Evolutionary conservation across 1,140 invertebrate genomes (phyloP), one percentile per base, ranked within the genome.

Genomic region (Drosophila lini): DNA sequence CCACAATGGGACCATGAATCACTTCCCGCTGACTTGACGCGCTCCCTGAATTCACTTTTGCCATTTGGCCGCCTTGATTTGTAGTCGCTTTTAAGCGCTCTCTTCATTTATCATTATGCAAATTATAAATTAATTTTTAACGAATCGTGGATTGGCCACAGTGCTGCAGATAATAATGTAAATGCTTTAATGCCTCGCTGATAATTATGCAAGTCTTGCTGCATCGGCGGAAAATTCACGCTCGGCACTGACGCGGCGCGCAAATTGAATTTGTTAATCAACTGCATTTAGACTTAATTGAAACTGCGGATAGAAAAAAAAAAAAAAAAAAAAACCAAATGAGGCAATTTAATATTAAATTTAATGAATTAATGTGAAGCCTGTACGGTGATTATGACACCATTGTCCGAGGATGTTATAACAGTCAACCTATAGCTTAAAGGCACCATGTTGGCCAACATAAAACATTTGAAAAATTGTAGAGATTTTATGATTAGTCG

Each of bases 231-330:
- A 65, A 78, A 70, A 65, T 70, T 34, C 44, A 36, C 58, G 25
- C 38, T 38, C 16, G 19, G 10, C 47, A 38, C 34, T 8, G 41
- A n/a, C 25, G 36, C 45, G 38, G 7, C 28, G 34, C 53, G 65
- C 52, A 86, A 86, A 86, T 88, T 80, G 80, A 69, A 83, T 74
- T 78, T 71, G 80, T 89, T 88, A 89, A 88, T 89, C 84, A 88
- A 89, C 67, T 83, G 77, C 34, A 75, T 81, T 80, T 84, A 62
- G 67, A 77, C 55, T 80, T 77, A 84, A 83, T 84, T 83, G 74
- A 74, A 84, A 80, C 61, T 19, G 41, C 53, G 57, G 11, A 58
- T 71, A 56, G 28, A 34, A 22, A 16, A 38, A 69, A 56, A 44
- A 9, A 13, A 11, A 11, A 9, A 56, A 44, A 9, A 13, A 11